Evolutionary conservation across 2,113 vertebrate genomes (phyloP).

Genomic region (Python bivittatus): DNA sequence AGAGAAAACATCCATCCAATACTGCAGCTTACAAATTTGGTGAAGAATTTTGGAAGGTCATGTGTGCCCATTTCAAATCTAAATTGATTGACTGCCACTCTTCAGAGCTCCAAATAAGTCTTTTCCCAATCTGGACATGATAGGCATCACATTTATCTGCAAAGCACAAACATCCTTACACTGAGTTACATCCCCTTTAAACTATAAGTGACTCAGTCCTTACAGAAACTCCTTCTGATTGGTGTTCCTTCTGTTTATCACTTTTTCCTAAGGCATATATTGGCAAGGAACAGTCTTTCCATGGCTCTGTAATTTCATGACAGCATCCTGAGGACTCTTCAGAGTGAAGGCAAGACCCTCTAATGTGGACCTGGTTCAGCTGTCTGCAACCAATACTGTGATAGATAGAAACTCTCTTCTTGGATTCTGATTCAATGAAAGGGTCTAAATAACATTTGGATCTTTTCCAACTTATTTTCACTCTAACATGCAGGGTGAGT

Average conservation of each 20-base stretch:
- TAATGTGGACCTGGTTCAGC: not conserved
- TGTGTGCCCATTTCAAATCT: not conserved
- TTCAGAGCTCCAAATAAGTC: not conserved
- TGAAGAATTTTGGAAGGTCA: not conserved
- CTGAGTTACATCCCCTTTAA: not conserved
- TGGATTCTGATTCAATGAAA: not conserved
- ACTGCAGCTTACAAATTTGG: not conserved
- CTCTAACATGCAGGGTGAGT: slow-evolving; percentile 34
- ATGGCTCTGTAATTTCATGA: not conserved
- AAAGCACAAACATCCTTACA: not conserved
- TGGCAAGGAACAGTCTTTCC: not conserved
- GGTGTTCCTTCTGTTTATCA: not conserved
- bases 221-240: not conserved
- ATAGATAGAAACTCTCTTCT: not conserved
- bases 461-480: not conserved
- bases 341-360: not conserved
- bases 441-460: not conserved
- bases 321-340: not conserved
- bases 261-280: not conserved
- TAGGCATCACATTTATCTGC: not conserved
- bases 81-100: not conserved
- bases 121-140: not conserved
- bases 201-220: not conserved
- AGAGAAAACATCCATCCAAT: not conserved
- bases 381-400: not conserved